Base-by-base conservation (phyloP, 2,113 vertebrate genomes). In the Myanophis thanlyinensis region DNA sequence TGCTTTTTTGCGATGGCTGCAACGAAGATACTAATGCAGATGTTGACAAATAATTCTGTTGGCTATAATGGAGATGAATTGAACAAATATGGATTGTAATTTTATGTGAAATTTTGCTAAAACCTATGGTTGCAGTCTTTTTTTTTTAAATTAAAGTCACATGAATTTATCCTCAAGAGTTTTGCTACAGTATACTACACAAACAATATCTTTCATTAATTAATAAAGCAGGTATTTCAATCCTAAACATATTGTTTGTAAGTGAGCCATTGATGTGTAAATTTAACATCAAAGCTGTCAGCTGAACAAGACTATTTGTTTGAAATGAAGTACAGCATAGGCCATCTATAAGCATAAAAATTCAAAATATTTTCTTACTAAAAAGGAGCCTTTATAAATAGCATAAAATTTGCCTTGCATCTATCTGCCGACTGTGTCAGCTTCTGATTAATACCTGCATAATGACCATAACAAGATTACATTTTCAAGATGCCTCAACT, bases 331-430 rank as follows among this genome's bases (percentile, higher is more conserved):
- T 95, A 84, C 91, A 96, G 80, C 52, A 95, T 93, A 89, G 92
- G 73, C 89, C 92, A 86, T 91, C 46, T 89, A 91, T 92, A 89
- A 51, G 94, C 88, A 91, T 87, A 84, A 91, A 93, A 95, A 97
- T 85, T 95, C 94, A 94, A 95, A 97, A 96, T 87, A 85, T 95
- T 90, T 44, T 92, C 95, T 89, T 85, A 86, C 92, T 80, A 56
- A 54, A 86, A 1, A 85, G 25, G 89, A 93, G 90, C 89, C 80
- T 54, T 90, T 95, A 89, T 73, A 62, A 91, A 92, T 95, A 94
- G 25, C 95, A 93, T 91, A 93, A 47, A 0, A 96, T 92, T 46
- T 6, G 8, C 89, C 93, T 88, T 3, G 67, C 35, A 40, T 80
- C 67, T 85, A 90, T 89, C 94, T 51, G 0, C 3, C 30, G 59